Conservation (phyloP, 2,113 vertebrate species). For the Petrocephalus zakoni region DNA sequence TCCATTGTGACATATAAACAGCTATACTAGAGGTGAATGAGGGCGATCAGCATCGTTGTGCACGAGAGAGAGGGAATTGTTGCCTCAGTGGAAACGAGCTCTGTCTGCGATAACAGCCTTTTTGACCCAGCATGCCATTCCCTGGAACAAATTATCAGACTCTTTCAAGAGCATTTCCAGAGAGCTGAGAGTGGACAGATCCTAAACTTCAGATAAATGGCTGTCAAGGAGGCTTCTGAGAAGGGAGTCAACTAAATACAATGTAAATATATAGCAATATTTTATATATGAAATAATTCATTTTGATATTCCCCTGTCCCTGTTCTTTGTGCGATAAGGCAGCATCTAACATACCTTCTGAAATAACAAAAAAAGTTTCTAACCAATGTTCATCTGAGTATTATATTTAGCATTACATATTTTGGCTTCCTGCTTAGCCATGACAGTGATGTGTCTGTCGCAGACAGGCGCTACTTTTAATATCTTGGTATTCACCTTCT, state of each 20-base stretch:
- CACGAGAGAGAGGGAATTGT: not conserved
- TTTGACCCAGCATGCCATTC: not conserved
- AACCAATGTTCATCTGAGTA: not conserved
- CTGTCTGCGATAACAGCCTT: not conserved
- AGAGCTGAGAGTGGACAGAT: not conserved
- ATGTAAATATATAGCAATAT: not conserved
- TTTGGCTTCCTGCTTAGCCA: not conserved
- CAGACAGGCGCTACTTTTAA: not conserved
- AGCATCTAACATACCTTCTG: not conserved
- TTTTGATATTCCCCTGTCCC: not conserved
- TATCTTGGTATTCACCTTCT: not conserved
- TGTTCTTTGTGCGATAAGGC: not conserved
- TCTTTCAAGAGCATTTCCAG: not conserved
- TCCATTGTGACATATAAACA: not conserved
- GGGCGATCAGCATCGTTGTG: not conserved
- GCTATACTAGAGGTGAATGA: not conserved
- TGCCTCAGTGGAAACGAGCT: not conserved
- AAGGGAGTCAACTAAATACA: not conserved
- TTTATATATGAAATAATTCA: not conserved
- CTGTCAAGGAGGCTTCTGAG: not conserved
- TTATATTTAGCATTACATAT: not conserved
- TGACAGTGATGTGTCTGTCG: not conserved
- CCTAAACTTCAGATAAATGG: not conserved
- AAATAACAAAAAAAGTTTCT: not conserved
- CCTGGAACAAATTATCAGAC: not conserved